Base-by-base conservation (phyloP, 2,113 vertebrate genomes). In the Acrocephalus kingi region DNA sequence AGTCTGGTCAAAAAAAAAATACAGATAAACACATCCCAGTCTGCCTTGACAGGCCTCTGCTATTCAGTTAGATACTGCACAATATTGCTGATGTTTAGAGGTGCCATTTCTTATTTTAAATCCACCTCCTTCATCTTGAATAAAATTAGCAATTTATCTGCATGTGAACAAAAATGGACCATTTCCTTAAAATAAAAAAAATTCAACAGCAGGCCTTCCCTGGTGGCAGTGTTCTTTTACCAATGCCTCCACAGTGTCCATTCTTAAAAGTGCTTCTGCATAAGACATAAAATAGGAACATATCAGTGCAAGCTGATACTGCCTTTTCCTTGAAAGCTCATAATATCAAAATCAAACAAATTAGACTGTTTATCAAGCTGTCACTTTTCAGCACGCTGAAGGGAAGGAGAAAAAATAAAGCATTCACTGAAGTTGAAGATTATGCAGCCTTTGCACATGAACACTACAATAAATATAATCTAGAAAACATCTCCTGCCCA, bases 311-410 rank as follows among this genome's bases (percentile, higher is more conserved):
- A 59, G 39, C 0, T 0, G 14, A 75, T 55, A 51, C 14, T 62
- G 56, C 10, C 31, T 75, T 74, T 92, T 90, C 55, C 69, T 80
- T 77, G 28, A 58, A 81, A 66, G 39, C 22, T 76, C 48, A 8
- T 78, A 81, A 48, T 56, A 79, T 8, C 49, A 83, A 95, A 92
- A 69, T 28, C 59, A 76, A 84, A n/a, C 33, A 74, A 89, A 37
- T 62, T 13, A 45, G 16, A 59, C 31, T 75, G 45, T 55, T 94
- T 92, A 75, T 78, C 8, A 8, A 75, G n/a, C 25, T 72, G 62
- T 33, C 62, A 69, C 37, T 90, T 46, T 58, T 37, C 22, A 93
- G 69, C 33, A 78, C 0, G 6, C 31, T 72, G 43, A 92, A 73
- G 45, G 20, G 23, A 73, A 46, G 63, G 15, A 75, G 6, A 24